Evolutionary conservation across 92 coral and sea anemone species (phyloP).

Genomic region (Pocillopora grandis): DNA sequence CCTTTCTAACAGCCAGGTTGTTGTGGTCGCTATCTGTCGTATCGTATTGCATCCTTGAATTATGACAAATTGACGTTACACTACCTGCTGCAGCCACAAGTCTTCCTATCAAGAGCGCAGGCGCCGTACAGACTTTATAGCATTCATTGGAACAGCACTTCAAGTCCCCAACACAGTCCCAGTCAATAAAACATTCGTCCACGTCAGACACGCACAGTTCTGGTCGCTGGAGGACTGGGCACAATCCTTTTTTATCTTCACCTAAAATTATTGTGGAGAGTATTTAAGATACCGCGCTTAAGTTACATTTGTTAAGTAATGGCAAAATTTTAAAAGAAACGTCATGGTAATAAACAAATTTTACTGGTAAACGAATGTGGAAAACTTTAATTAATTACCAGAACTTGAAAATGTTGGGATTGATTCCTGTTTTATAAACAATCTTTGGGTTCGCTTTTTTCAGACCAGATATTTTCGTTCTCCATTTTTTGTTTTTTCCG

Average conservation of each 20-base stretch:
- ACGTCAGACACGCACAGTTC: conserved; percentile 42
- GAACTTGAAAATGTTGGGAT: too few relatives aligned
- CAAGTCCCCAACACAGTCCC: conserved; percentile 59
- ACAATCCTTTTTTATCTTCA: conserved; percentile 35
- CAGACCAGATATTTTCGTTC: too few relatives aligned
- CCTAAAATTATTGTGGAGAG: neutral
- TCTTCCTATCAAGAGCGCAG: neutral
- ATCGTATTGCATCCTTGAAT: neutral
- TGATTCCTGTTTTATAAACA: too few relatives aligned
- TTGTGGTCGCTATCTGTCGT: neutral
- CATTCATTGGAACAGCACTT: conserved; percentile 75
- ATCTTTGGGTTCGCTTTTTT: too few relatives aligned
- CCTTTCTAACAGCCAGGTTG: too few relatives aligned
- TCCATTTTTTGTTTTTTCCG: too few relatives aligned
- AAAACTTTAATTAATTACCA: too few relatives aligned
- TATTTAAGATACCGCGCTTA: too few relatives aligned
- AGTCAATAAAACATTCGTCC: conserved; percentile 59
- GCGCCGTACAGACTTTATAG: conserved; percentile 32
- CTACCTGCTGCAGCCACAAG: conserved; percentile 20
- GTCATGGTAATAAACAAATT: too few relatives aligned
- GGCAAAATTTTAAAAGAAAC: too few relatives aligned
- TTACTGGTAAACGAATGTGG: too few relatives aligned
- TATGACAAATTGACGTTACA: neutral
- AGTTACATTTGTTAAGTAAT: too few relatives aligned
- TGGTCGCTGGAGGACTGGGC: conserved; percentile 59